Base-by-base conservation (phyloP, 2,797 vertebrate species). In the Gobio occitaniae region DNA sequence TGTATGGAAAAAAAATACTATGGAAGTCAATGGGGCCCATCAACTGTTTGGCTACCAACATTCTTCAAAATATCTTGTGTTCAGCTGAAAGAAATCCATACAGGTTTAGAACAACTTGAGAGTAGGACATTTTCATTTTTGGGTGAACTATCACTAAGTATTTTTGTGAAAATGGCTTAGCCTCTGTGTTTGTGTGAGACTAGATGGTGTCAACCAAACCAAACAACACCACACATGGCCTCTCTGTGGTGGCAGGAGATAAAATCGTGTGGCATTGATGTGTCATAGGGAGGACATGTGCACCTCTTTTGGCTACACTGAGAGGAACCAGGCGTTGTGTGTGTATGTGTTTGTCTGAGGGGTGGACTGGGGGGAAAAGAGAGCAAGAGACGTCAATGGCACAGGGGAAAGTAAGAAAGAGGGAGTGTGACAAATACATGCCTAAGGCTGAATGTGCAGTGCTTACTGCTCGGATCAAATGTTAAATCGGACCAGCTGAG, bases 141-240 rank as follows among this genome's bases (percentile, higher is more conserved):
- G 56, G 54, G 21, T 21, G 54, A 59, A 56, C 19, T n/a, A n/a
- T 10, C 16, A 74, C 36, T 38, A 36, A 17, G 29, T n/a, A 25
- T n/a, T 8, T 68, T 78, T 68, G 36, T 36, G 52, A 25, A 56
- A 36, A 69, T 32, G 50, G 65, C 83, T 78, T 70, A 54, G 47
- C 41, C 7, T 32, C 11, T 29, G 71, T 75, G 21, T 77, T 77
- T 69, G 63, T 77, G 48, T 12, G 11, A 70, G 52, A 59, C 72
- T 56, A 56, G 25, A 56, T 54, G 38, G 48, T 76, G 78, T 82
- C 72, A 72, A 54, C 47, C 32, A 47, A 80, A 86, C 79, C 41
- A 71, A 78, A 83, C 21, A 83, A 15, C 80, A 65, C 41, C 85
- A 54, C 80, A 86, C 75, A 86, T 83, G 69, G 69, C 47, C 76